phyloP scores from a whole-genome alignment of 2,888 invertebrate species.

The Bombylius major region DNA sequence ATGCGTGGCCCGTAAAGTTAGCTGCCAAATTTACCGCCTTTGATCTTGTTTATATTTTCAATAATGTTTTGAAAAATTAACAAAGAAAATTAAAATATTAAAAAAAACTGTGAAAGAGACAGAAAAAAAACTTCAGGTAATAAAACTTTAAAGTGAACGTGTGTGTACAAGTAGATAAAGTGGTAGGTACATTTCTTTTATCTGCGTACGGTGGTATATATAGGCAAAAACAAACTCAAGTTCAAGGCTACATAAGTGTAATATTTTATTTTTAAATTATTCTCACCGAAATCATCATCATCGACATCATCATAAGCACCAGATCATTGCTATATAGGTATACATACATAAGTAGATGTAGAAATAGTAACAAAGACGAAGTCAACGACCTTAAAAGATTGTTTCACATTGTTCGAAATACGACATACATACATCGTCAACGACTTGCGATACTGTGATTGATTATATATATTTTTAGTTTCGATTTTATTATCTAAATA shows the following conservation, averaged over 20 bases:
- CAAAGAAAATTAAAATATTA: not conserved
- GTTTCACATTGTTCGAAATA: not conserved
- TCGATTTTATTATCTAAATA: not conserved
- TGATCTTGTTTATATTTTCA: not conserved
- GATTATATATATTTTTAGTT: not conserved
- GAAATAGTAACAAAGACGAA: not conserved
- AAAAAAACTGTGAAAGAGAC: not conserved
- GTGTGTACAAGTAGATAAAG: not conserved
- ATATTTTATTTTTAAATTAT: not conserved
- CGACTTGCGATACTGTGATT: not conserved
- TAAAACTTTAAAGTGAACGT: not conserved
- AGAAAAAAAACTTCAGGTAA: not conserved
- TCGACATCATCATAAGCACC: too few species aligned
- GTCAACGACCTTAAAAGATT: not conserved
- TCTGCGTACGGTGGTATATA: not conserved
- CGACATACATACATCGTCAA: not conserved
- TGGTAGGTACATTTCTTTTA: not conserved
- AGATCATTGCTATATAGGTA: too few species aligned
- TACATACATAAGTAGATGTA: too few species aligned
- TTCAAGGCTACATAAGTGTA: not conserved
- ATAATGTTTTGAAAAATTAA: not conserved
- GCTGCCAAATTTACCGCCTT: not conserved
- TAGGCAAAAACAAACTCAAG: not conserved
- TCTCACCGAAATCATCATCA: not conserved
- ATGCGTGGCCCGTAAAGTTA: conserved; percentile 12